Evolutionary conservation across 1,140 invertebrate species (phyloP).

Genomic region (Halesus radiatus): DNA sequence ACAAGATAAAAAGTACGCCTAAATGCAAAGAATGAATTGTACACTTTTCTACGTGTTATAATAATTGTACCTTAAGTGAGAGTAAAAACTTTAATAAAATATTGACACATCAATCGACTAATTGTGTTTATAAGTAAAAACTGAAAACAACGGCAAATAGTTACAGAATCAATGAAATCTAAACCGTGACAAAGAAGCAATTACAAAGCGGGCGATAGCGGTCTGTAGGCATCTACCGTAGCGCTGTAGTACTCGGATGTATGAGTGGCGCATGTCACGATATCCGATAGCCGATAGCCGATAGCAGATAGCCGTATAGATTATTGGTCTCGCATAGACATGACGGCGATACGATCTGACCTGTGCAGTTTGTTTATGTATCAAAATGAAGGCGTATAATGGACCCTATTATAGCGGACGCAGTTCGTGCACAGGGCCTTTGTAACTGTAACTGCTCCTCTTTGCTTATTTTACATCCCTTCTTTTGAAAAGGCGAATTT

Average conservation of each 20-base stretch:
- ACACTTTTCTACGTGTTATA: no score
- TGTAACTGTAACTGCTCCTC: slow-evolving; percentile 13
- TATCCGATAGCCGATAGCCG: no score
- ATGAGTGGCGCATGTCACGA: background rate
- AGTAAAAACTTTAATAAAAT: no score
- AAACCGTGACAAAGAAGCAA: slow-evolving; percentile 14
- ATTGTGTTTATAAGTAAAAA: no score
- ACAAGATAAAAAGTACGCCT: no score
- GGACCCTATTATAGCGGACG: slow-evolving; percentile 19
- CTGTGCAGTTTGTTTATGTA: slow-evolving; percentile 53
- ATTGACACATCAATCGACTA: no score
- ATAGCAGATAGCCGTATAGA: background rate
- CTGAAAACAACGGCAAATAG: background rate
- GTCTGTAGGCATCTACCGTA: no score
- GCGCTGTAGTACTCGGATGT: no score
- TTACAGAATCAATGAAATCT: background rate
- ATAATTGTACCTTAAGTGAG: no score
- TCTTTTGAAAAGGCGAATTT: slow-evolving; percentile 18
- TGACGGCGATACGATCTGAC: slow-evolving; percentile 46
- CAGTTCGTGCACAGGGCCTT: slow-evolving; percentile 24
- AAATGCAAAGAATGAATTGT: no score
- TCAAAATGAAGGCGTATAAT: slow-evolving; percentile 44
- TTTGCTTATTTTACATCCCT: slow-evolving; percentile 9
- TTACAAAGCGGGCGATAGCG: slow-evolving; percentile 1
- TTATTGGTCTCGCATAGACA: background rate